Evolutionary conservation across 2,888 invertebrate species (phyloP).

Genomic region (Drosophila phalerata): DNA sequence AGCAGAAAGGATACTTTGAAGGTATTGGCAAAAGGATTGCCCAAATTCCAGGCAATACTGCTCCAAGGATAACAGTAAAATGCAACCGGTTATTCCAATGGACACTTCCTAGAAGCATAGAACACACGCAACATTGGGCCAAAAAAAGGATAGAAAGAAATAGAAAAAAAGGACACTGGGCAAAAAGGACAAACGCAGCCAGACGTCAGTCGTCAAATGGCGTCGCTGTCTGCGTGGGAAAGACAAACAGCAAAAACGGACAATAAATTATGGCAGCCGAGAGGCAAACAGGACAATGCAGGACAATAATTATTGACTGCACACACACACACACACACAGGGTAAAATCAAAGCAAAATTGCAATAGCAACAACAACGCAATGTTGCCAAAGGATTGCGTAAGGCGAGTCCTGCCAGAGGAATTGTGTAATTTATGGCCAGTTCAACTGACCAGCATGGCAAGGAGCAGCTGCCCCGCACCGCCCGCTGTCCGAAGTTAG

Average conservation of each 20-base stretch:
- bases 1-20: constrained; percentile 5
- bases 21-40: constrained; percentile 36
- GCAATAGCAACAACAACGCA: constrained; percentile 44
- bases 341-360: constrained; percentile 35
- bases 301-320: constrained; percentile 67
- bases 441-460: constrained; percentile 3
- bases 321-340: background rate
- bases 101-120: constrained; percentile 42
- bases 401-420: constrained; percentile 26
- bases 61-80: constrained; percentile 27
- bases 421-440: constrained; percentile 71
- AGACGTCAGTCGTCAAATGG: constrained; percentile 35
- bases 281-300: constrained; percentile 61
- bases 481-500: constrained; percentile 13
- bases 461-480: constrained; percentile 54
- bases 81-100: constrained; percentile 7
- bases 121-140: constrained; percentile 47
- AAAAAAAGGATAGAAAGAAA: constrained; percentile 13
- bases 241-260: constrained; percentile 62
- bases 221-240: constrained; percentile 69
- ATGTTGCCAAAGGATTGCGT: constrained; percentile 67
- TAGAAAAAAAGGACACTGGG: constrained; percentile 36
- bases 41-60: constrained; percentile 3
- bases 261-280: constrained; percentile 68
- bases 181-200: constrained; percentile 14